Evolutionary conservation across 2,888 invertebrate species (phyloP).

Genomic region (Pachliopta kotzebuea): DNA sequence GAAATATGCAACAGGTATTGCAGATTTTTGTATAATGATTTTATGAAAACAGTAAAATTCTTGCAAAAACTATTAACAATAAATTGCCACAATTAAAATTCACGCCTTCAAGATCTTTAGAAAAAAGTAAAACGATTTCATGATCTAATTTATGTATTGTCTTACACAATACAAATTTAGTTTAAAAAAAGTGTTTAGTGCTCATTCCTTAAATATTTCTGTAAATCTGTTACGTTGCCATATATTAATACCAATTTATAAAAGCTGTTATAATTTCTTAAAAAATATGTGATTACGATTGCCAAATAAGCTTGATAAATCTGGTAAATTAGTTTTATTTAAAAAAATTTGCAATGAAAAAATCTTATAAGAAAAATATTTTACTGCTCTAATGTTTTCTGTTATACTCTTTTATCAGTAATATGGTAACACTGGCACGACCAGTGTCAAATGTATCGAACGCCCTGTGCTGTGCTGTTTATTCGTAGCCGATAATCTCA

Average conservation of each 20-base stretch:
- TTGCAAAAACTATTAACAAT: too few species aligned
- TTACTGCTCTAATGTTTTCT: not conserved
- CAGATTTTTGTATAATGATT: too few species aligned
- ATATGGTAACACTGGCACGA: constrained; percentile 44
- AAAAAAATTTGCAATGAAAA: not conserved
- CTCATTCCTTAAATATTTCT: too few species aligned
- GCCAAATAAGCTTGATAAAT: not conserved
- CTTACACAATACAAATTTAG: too few species aligned
- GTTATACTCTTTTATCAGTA: not conserved
- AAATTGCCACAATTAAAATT: too few species aligned
- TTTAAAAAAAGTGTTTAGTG: too few species aligned
- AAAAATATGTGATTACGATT: not conserved
- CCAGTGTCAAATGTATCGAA: constrained; percentile 67
- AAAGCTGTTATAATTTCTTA: not conserved
- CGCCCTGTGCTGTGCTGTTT: constrained; percentile 45
- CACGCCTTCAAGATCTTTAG: too few species aligned
- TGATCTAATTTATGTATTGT: too few species aligned
- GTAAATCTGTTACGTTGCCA: not conserved
- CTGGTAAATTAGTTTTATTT: not conserved
- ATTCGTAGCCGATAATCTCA: constrained; percentile 40
- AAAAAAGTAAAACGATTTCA: too few species aligned
- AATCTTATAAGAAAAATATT: not conserved
- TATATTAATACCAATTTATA: not conserved
- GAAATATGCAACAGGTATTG: too few species aligned
- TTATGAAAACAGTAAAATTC: too few species aligned